Evolutionary conservation across 2,797 vertebrate genomes (phyloP).

Genomic region (Corythornis leucogaster): DNA sequence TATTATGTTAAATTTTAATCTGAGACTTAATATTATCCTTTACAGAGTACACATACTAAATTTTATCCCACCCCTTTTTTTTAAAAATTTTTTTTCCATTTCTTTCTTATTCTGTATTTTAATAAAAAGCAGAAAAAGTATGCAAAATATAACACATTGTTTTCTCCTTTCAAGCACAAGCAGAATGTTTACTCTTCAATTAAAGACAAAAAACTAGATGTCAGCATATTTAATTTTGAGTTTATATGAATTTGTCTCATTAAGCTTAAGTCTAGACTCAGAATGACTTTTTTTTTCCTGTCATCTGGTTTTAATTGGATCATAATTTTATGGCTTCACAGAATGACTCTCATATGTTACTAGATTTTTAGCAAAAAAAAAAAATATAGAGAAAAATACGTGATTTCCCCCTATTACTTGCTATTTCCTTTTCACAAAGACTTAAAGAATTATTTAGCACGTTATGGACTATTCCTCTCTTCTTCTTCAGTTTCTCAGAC

Average conservation of each 20-base stretch:
- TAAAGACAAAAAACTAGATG: background rate
- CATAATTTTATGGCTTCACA: slow-evolving; percentile 27
- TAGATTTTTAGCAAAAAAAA: background rate
- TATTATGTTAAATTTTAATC: background rate
- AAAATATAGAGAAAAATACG: background rate
- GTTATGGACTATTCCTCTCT: background rate
- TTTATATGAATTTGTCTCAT: slow-evolving; percentile 39
- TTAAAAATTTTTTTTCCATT: background rate
- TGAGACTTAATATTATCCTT: background rate
- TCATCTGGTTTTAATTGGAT: slow-evolving; percentile 49
- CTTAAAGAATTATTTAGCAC: background rate
- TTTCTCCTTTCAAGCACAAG: background rate
- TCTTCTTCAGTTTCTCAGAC: background rate
- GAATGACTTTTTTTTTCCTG: background rate
- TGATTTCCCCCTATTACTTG: background rate
- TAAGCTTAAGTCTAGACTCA: slow-evolving; percentile 49
- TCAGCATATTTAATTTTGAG: slow-evolving; percentile 26
- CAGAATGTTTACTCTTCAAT: slow-evolving; percentile 13
- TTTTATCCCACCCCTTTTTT: background rate
- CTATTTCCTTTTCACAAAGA: background rate
- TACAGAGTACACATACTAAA: background rate
- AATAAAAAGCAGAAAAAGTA: background rate
- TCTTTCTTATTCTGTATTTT: background rate
- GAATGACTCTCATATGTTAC: background rate
- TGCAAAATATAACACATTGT: background rate